These are phyloP conservation scores for Malurus cyaneus DNA, from an alignment of 2,113 vertebrate species.

Conservation along the genomic window DNA sequence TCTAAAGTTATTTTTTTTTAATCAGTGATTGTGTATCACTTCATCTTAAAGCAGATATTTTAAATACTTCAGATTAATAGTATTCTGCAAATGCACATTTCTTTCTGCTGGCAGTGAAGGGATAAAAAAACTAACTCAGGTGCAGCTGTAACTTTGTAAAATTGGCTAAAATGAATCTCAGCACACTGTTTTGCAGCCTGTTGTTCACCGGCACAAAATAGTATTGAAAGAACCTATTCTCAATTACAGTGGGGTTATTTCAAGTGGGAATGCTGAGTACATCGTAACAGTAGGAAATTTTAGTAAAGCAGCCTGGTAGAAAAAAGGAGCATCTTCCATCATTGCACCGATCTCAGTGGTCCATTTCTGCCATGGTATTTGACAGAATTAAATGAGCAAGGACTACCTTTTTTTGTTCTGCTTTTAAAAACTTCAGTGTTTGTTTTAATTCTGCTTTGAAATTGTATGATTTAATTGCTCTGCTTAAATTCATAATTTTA, in stretches of 20 bases:
- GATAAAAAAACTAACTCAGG: not conserved
- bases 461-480: not conserved
- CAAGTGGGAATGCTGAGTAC: not conserved
- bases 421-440: not conserved
- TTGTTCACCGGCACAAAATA: not conserved
- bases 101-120: not conserved
- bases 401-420: not conserved
- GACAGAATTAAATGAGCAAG: not conserved
- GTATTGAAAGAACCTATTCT: not conserved
- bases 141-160: not conserved
- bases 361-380: not conserved
- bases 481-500: not conserved
- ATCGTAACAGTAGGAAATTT: not conserved
- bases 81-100: not conserved
- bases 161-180: not conserved
- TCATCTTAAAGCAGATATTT: not conserved
- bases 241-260: not conserved
- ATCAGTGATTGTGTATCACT: not conserved
- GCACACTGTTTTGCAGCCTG: not conserved
- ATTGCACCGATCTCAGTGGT: not conserved
- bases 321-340: not conserved
- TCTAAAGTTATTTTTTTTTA: not conserved
- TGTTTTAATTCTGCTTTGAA: not conserved
- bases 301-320: not conserved
- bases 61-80: not conserved